These are phyloP conservation scores for Luperina testacea DNA, from an alignment of 2,888 invertebrate genomes.

Conservation along the genomic window DNA sequence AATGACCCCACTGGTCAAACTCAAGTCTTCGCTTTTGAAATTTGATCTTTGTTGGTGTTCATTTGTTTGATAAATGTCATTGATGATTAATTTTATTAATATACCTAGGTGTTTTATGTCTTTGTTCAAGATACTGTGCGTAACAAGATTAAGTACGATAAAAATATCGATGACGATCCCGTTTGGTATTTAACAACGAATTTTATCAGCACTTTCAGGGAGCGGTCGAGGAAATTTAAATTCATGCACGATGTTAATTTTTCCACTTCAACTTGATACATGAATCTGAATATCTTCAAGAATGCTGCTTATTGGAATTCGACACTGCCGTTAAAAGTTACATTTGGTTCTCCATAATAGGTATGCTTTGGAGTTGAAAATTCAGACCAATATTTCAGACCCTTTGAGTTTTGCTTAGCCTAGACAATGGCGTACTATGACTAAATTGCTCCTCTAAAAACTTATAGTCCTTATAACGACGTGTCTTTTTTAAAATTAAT, in stretches of 20 bases:
- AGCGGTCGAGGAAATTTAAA: slow-evolving; percentile 67
- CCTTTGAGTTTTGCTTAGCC: neutral
- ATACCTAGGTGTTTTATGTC: neutral
- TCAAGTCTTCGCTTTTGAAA: neutral
- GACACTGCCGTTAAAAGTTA: neutral
- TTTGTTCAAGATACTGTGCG: slow-evolving; percentile 50
- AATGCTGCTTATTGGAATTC: neutral
- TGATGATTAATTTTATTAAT: slow-evolving; percentile 21
- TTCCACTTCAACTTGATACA: slow-evolving; percentile 5
- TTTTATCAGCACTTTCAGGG: slow-evolving; percentile 72
- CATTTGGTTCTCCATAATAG: neutral
- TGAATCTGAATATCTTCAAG: slow-evolving; percentile 12
- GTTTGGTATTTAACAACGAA: slow-evolving; percentile 71
- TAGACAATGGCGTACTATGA: no score
- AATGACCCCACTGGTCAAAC: no score
- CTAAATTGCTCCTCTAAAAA: no score
- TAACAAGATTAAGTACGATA: slow-evolving; percentile 65
- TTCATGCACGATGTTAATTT: slow-evolving; percentile 26
- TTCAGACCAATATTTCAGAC: neutral
- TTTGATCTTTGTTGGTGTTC: neutral
- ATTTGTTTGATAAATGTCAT: slow-evolving; percentile 9
- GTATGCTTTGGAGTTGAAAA: neutral
- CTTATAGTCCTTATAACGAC: no score
- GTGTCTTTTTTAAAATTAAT: no score
- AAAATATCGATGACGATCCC: slow-evolving; percentile 75